A percentile compares a stretch with the other conserved stretches of the same genome.
Evolutionary conservation across 1,140 invertebrate genomes (phyloP).

Genomic region (Medauroidea extradentata): DNA sequence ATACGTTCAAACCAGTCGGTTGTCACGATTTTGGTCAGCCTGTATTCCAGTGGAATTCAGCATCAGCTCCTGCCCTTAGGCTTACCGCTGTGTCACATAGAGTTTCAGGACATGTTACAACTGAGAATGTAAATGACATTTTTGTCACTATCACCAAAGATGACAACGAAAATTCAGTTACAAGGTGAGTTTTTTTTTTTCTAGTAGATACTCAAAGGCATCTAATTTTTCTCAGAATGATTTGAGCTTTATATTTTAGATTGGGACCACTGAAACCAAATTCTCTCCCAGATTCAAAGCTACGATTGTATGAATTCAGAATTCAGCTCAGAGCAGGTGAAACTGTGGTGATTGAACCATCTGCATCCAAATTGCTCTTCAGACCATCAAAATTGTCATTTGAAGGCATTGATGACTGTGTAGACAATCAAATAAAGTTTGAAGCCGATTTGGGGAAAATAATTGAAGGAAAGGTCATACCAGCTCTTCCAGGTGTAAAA

Average conservation of each 20-base stretch:
- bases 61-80: slow-evolving; percentile 28
- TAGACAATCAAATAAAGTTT: slow-evolving; percentile 54
- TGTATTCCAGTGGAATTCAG: slow-evolving; percentile 46
- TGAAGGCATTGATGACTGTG: slow-evolving; percentile 65
- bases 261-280: slow-evolving; percentile 39
- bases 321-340: slow-evolving; percentile 51
- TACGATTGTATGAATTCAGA: slow-evolving; percentile 35
- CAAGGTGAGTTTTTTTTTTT: not conserved
- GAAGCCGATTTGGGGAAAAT: slow-evolving; percentile 51
- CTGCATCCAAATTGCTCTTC: slow-evolving; percentile 67
- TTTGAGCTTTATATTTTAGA: slow-evolving; percentile 15
- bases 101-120: slow-evolving; percentile 28
- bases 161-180: slow-evolving; percentile 24
- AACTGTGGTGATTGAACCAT: slow-evolving; percentile 55
- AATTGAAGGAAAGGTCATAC: slow-evolving; percentile 54
- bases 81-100: slow-evolving; percentile 40
- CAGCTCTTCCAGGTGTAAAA: slow-evolving; percentile 60
- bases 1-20: slow-evolving; percentile 69
- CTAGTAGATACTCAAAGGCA: not conserved
- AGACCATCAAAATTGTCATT: slow-evolving; percentile 58
- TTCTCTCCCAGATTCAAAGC: slow-evolving; percentile 11
- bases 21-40: slow-evolving; percentile 72
- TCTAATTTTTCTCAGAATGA: not conserved
- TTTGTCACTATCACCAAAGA: slow-evolving; percentile 28
- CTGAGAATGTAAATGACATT: slow-evolving; percentile 34